Base-by-base conservation (phyloP, 2,113 vertebrate species). In the Mola mola region DNA sequence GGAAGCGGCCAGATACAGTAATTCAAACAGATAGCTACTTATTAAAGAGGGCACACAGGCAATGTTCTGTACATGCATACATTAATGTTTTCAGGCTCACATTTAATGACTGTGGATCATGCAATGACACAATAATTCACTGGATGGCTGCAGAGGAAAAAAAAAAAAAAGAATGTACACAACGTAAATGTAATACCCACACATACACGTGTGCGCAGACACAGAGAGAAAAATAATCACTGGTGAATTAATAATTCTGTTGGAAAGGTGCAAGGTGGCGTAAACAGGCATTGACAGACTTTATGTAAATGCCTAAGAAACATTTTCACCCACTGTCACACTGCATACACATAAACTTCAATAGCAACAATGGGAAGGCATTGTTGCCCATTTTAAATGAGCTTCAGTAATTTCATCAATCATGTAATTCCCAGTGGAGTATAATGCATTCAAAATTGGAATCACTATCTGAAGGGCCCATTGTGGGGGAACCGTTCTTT, bases 11-110 rank as follows among this genome's bases (percentile, higher is more conserved):
- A 61, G 56, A 73, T 40, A 57, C 59, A 79, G 60, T 82, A 64
- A 87, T 83, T 81, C 56, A 83, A 82, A 84, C 8, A 63, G 62
- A 82, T 78, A 61, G 65, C 60, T 52, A 51, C 58, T 66, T 78
- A 66, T 79, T 82, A 69, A 67, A 78, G 53, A 22, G 40, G 33
- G 20, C 52, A 59, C 34, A 66, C 40, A 60, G 21, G 31, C 65
- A 52, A n/a, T 80, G 61, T 67, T 68, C 25, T 59, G 28, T 46
- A 58, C 40, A 59, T 41, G 34, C 44, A 64, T 51, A 31, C 44
- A 68, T 24, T n/a, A 62, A 75, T 42, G 31, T 66, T 80, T 63
- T 55, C 66, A 47, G 41, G 50, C 38, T 8, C 10, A 62, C 33
- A 66, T 42, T 46, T 62, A 68, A 75, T 61, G 36, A 50, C n/a